A percentile compares a stretch with the other conserved stretches of the same genome.
Conservation (phyloP, 2,888 invertebrate genomes). For the Erynnis tages region DNA sequence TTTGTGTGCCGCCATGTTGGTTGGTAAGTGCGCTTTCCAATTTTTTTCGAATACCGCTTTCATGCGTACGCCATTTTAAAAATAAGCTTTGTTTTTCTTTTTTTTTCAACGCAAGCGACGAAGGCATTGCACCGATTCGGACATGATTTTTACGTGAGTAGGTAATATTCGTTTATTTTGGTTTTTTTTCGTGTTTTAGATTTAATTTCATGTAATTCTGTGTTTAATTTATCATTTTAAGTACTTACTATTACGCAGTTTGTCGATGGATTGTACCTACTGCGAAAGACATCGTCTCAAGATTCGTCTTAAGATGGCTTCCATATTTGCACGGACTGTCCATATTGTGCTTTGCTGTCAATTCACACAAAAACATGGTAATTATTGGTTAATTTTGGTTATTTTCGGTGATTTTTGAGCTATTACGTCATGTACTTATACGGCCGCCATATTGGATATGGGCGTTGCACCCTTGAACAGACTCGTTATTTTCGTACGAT, state of each 20-base stretch:
- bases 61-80: conserved; percentile 38
- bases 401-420: conserved; percentile 30
- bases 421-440: conserved; percentile 44
- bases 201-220: no score
- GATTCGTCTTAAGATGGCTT: no score
- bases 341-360: no score
- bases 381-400: neutral
- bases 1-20: conserved; percentile 59
- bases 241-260: no score
- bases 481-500: conserved; percentile 21
- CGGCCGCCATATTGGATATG: conserved; percentile 69
- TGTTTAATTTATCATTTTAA: no score
- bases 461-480: conserved; percentile 47
- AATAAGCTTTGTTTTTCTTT: conserved; percentile 36
- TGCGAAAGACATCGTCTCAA: no score
- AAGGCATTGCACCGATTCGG: neutral
- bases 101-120: conserved; percentile 16
- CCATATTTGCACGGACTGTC: no score
- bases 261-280: no score
- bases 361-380: no score
- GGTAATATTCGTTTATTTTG: neutral
- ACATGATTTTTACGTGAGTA: neutral
- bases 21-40: conserved; percentile 58
- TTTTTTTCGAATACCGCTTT: conserved; percentile 39
- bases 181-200: no score